Evolutionary conservation across 2,888 invertebrate genomes (phyloP).

Genomic region (Rhagonycha fulva): DNA sequence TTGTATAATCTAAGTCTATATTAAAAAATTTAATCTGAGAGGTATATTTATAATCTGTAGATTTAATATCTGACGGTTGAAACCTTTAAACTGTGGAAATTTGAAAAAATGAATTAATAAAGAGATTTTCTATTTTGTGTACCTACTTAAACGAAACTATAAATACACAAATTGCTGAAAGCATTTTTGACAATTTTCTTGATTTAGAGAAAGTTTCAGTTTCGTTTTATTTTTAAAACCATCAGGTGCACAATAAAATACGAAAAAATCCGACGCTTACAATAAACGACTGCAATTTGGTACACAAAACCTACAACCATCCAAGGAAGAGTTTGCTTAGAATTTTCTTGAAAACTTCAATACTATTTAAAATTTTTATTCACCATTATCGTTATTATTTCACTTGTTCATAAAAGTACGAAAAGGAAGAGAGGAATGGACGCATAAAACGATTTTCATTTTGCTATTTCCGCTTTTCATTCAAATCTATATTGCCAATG

Average conservation of each 20-base stretch:
- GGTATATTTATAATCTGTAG: constrained; percentile 48
- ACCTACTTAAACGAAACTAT: constrained; percentile 10
- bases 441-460: not conserved
- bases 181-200: constrained; percentile 4
- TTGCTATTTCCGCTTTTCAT: not conserved
- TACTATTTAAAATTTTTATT: not conserved
- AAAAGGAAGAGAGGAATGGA: not conserved
- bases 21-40: constrained; percentile 49
- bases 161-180: not conserved
- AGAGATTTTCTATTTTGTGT: constrained; percentile 27
- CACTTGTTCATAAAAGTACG: not conserved
- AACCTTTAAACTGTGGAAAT: constrained; percentile 22
- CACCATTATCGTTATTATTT: not conserved
- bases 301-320: not conserved
- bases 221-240: not conserved
- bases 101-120: constrained; percentile 15
- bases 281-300: not conserved
- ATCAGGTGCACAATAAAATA: not conserved
- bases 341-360: not conserved
- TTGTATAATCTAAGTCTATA: constrained; percentile 44
- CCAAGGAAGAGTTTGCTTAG: not conserved
- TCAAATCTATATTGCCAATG: not conserved
- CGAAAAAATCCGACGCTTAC: not conserved
- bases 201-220: not conserved
- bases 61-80: constrained; percentile 39